Conservation (phyloP, 2,888 invertebrate genomes). For the Podabrus alpinus region DNA sequence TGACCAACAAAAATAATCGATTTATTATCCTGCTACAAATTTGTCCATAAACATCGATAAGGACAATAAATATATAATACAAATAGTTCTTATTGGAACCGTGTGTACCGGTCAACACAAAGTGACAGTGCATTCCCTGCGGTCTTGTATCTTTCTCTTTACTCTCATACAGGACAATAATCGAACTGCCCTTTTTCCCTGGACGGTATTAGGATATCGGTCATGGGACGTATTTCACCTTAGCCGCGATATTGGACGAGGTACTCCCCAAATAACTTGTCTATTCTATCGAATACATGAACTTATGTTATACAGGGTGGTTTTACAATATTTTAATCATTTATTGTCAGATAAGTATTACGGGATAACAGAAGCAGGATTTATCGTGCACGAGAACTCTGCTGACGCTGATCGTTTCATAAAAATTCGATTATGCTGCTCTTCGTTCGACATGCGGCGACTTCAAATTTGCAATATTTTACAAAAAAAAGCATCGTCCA, state of each 20-base stretch:
- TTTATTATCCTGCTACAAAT: neutral
- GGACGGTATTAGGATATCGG: slow-evolving; percentile 42
- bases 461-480: neutral
- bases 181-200: slow-evolving; percentile 40
- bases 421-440: neutral
- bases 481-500: neutral
- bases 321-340: neutral
- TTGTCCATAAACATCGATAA: neutral
- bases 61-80: slow-evolving; percentile 35
- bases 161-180: slow-evolving; percentile 43
- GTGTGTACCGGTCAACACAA: slow-evolving; percentile 37
- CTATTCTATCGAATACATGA: slow-evolving; percentile 31
- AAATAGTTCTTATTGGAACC: slow-evolving; percentile 33
- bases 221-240: slow-evolving; percentile 41
- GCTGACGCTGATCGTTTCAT: neutral
- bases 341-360: neutral
- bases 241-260: slow-evolving; percentile 40
- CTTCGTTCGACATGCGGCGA: neutral
- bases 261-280: slow-evolving; percentile 41
- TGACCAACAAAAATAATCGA: neutral
- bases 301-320: slow-evolving; percentile 26
- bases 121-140: slow-evolving; percentile 39
- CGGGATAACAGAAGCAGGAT: neutral
- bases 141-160: slow-evolving; percentile 44
- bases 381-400: neutral